Conservation (phyloP, 2,113 vertebrate genomes). For the Rousettus leschenaultii region DNA sequence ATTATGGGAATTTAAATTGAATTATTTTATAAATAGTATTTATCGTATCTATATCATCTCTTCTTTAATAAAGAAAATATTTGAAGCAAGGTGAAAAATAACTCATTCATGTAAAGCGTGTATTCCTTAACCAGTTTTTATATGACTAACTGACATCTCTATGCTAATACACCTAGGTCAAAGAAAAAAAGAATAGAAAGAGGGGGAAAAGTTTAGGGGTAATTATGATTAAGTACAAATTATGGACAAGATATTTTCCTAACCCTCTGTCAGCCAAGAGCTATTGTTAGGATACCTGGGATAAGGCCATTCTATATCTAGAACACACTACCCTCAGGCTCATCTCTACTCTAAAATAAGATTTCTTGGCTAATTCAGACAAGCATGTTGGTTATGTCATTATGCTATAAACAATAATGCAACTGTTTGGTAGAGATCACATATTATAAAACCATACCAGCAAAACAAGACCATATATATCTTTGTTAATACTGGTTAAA, state of each 20-base stretch:
- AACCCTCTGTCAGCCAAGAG: slow-evolving; percentile 66
- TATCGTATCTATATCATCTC: neutral
- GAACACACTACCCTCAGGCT: neutral
- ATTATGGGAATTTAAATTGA: slow-evolving; percentile 20
- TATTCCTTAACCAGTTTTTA: slow-evolving; percentile 73
- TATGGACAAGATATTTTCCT: slow-evolving; percentile 70
- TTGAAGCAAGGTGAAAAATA: slow-evolving; percentile 93
- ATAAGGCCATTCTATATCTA: neutral
- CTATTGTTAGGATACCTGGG: slow-evolving; percentile 29
- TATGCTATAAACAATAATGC: slow-evolving; percentile 40
- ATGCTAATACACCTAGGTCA: slow-evolving; percentile 33
- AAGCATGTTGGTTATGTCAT: slow-evolving; percentile 56
- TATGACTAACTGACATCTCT: slow-evolving; percentile 65
- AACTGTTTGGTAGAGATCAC: neutral
- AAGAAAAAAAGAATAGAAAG: slow-evolving; percentile 11
- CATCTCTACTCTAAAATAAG: neutral
- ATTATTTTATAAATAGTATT: neutral
- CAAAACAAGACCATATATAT: neutral
- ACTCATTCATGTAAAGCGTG: slow-evolving; percentile 71
- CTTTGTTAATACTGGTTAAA: neutral
- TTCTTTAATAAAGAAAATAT: slow-evolving; percentile 79
- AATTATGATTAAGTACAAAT: slow-evolving; percentile 76
- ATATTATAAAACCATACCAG: neutral
- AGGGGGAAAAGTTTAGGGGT: slow-evolving; percentile 32
- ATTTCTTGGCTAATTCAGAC: neutral